Evolutionary conservation across 2,113 vertebrate genomes (phyloP), one percentile per base, ranked within the genome.

Genomic region (Psittacula cyanocephala): DNA sequence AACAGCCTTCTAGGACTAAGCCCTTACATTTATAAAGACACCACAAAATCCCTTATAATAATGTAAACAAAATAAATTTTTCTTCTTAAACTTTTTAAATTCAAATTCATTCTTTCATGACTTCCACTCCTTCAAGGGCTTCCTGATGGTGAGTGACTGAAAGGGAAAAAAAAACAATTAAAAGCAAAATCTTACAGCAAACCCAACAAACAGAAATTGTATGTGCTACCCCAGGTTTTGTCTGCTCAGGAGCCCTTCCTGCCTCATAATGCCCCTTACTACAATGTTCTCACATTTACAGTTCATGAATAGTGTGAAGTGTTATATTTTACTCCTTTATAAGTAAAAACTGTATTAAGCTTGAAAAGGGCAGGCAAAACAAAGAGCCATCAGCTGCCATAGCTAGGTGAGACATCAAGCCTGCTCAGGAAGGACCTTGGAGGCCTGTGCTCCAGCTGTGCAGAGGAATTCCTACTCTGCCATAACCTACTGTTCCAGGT

Each of bases 41-140:
- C 93, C 97, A 98, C 97, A 97, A 98, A 97, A 98, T 98, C 98
- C 98, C 98, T 98, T 98, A 97, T 97, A 96, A 97, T 97, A 98
- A 98, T 98, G 98, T 98, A 98, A 98, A 98, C 98, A 98, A 98
- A 98, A 98, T 98, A 98, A 31, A 89, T 96, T 97, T 97, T 97
- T 95, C 95, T 97, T 97, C 97, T 98, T 97, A 97, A 97, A 97
- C 85, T 91, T 96, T 87, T 95, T 93, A 41, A 93, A 91, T 81
- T 96, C 97, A 93, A 98, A 97, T 97, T 97, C 87, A 97, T 97
- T 98, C 96, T 98, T 91, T 98, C 97, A 93, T 98, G 96, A 96
- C 97, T 98, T 95, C 96, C 96, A 93, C 96, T 98, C 95, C 98
- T 98, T 94, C 97, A 97, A 67, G 98, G 98, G 95, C 98, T 99